Percentiles rank a stretch among this genome's conserved stretches.
Conservation (phyloP, 2,113 vertebrate species). For the Carassius auratus region DNA sequence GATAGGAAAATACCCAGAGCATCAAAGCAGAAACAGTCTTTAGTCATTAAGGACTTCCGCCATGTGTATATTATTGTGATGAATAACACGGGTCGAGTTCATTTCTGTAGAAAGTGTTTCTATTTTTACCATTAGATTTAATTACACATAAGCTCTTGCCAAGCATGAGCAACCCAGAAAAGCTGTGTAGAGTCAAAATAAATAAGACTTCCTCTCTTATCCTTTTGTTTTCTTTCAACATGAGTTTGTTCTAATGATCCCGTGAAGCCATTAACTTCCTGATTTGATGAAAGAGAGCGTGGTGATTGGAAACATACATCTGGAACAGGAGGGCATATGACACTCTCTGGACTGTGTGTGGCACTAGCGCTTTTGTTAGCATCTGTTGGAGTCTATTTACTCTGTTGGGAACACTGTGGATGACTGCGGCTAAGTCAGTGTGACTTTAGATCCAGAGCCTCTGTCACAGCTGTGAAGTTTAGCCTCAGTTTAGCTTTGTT, state of each 20-base stretch:
- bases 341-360: constrained; percentile 27
- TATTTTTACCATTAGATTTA: constrained; percentile 50
- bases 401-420: constrained; percentile 13
- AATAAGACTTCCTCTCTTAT: constrained; percentile 49
- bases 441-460: constrained; percentile 16
- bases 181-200: constrained; percentile 22
- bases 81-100: constrained; percentile 25
- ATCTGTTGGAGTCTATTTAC: constrained; percentile 36
- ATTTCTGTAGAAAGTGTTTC: constrained; percentile 31
- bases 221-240: constrained; percentile 50
- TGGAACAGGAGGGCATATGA: constrained; percentile 27
- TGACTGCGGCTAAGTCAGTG: not conserved
- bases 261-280: constrained; percentile 55
- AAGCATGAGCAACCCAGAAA: constrained; percentile 14
- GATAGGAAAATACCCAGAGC: constrained; percentile 16
- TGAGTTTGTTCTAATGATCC: constrained; percentile 47
- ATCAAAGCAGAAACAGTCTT: constrained; percentile 32
- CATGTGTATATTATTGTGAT: constrained; percentile 31
- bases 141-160: constrained; percentile 38
- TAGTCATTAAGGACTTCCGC: constrained; percentile 37
- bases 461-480: not conserved
- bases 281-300: constrained; percentile 56
- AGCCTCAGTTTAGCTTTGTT: constrained; percentile 65
- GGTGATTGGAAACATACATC: constrained; percentile 54
- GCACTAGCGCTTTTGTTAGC: constrained; percentile 33